Evolutionary conservation across 1,140 invertebrate genomes (phyloP).

Genomic region (Megalonaias nervosa): DNA sequence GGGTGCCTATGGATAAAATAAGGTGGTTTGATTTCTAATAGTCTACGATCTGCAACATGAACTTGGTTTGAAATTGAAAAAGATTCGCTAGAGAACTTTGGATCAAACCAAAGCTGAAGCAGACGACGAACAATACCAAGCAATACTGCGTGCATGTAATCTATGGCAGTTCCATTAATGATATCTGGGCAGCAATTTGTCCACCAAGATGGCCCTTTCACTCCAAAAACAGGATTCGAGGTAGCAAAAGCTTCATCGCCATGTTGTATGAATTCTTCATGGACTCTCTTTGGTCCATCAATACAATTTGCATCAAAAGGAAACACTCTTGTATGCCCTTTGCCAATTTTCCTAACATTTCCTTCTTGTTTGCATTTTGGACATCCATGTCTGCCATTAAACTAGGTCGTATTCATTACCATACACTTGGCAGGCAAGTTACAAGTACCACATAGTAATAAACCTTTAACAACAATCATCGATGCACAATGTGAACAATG

Average conservation of each 20-base stretch:
- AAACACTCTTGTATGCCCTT: slow-evolving; percentile 18
- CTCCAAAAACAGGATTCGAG: neutral
- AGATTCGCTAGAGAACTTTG: slow-evolving; percentile 10
- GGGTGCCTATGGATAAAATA: slow-evolving; percentile 22
- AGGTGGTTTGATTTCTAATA: slow-evolving; percentile 15
- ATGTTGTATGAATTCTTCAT: slow-evolving; percentile 20
- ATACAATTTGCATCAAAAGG: slow-evolving; percentile 8
- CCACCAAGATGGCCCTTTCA: slow-evolving; percentile 25
- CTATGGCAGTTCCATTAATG: slow-evolving; percentile 19
- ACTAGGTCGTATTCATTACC: slow-evolving; percentile 23
- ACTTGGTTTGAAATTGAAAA: slow-evolving; percentile 20
- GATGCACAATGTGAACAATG: slow-evolving; percentile 4
- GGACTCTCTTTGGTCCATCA: slow-evolving; percentile 2
- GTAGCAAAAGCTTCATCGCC: slow-evolving; percentile 4
- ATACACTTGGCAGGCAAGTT: slow-evolving; percentile 24
- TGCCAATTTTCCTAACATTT: slow-evolving; percentile 3
- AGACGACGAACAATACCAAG: slow-evolving; percentile 6
- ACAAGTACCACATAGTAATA: slow-evolving; percentile 13
- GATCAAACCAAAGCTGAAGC: slow-evolving; percentile 18
- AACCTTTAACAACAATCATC: neutral
- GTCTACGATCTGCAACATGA: neutral
- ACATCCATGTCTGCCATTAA: slow-evolving; percentile 22
- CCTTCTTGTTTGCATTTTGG: slow-evolving; percentile 19
- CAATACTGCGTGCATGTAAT: slow-evolving; percentile 29
- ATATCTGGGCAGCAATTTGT: slow-evolving; percentile 18